These are phyloP conservation scores for Mugil cephalus DNA, from an alignment of 2,113 vertebrate species.

Conservation along the genomic window DNA sequence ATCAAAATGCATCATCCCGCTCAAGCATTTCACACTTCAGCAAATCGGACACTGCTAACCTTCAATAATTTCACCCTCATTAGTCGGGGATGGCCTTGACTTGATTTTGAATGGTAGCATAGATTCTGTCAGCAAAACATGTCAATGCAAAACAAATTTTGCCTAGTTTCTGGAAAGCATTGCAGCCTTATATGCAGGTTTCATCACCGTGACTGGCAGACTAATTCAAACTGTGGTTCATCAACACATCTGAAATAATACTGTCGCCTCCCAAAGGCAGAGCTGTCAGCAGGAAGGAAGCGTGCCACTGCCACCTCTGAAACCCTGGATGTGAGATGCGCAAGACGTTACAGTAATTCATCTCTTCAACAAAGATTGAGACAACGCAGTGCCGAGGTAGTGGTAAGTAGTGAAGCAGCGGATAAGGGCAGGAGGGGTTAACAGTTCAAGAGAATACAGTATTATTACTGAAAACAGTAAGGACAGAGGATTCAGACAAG, in stretches of 20 bases:
- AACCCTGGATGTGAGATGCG: constrained; percentile 12
- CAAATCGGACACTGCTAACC: constrained; percentile 13
- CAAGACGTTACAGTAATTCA: constrained; percentile 15
- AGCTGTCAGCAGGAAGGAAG: constrained; percentile 46
- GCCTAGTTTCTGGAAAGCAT: constrained; percentile 13
- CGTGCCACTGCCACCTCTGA: constrained; percentile 29
- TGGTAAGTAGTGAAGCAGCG: constrained; percentile 13
- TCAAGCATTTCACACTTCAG: constrained; percentile 14
- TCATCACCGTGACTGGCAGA: constrained; percentile 51
- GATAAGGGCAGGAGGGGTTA: not conserved
- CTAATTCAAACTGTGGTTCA: constrained; percentile 44
- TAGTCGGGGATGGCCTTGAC: not conserved
- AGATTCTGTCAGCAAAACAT: not conserved
- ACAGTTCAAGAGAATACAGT: constrained; percentile 9
- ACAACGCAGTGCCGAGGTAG: not conserved
- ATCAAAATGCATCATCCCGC: constrained; percentile 15
- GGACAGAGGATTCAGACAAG: constrained; percentile 24
- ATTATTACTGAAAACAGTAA: not conserved
- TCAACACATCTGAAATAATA: constrained; percentile 59
- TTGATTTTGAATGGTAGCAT: not conserved
- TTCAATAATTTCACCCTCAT: constrained; percentile 22
- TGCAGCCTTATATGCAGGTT: constrained; percentile 19
- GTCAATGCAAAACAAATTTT: constrained; percentile 17
- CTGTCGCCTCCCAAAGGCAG: constrained; percentile 11
- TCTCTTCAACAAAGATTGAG: constrained; percentile 14